Conservation (phyloP, 2,888 invertebrate genomes). For the Chironomus tentans region DNA sequence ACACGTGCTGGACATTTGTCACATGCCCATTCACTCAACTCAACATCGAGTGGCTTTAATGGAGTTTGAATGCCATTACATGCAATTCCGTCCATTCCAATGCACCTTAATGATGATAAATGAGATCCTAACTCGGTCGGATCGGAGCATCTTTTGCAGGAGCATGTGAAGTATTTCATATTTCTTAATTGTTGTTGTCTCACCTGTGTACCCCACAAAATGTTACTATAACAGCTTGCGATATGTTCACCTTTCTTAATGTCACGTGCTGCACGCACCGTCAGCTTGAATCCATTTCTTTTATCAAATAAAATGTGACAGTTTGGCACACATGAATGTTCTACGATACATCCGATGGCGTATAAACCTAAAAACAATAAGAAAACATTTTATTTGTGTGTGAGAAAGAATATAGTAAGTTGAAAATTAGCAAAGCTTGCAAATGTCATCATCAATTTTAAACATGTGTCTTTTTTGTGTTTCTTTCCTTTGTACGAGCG, state of each 20-base stretch:
- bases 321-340: constrained; percentile 74
- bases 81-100: constrained; percentile 41
- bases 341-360: constrained; percentile 66
- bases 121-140: constrained; percentile 70
- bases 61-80: constrained; percentile 65
- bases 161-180: constrained; percentile 70
- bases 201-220: constrained; percentile 76
- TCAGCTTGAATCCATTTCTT: constrained; percentile 51
- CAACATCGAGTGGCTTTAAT: constrained; percentile 56
- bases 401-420: too few species aligned
- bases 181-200: constrained; percentile 66
- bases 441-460: background rate
- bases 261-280: constrained; percentile 55
- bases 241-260: constrained; percentile 65
- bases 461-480: background rate
- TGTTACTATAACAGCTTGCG: constrained; percentile 78
- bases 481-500: too few species aligned
- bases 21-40: constrained; percentile 67
- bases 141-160: constrained; percentile 64
- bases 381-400: constrained; percentile 33
- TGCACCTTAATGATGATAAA: constrained; percentile 60
- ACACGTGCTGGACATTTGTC: constrained; percentile 58
- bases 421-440: background rate
- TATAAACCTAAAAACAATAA: constrained; percentile 62
- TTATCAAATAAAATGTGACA: constrained; percentile 61